A percentile compares a stretch with the other conserved stretches of the same genome.
phyloP scores from a whole-genome alignment of 2,888 invertebrate genomes.

The Phalangium opilio region DNA sequence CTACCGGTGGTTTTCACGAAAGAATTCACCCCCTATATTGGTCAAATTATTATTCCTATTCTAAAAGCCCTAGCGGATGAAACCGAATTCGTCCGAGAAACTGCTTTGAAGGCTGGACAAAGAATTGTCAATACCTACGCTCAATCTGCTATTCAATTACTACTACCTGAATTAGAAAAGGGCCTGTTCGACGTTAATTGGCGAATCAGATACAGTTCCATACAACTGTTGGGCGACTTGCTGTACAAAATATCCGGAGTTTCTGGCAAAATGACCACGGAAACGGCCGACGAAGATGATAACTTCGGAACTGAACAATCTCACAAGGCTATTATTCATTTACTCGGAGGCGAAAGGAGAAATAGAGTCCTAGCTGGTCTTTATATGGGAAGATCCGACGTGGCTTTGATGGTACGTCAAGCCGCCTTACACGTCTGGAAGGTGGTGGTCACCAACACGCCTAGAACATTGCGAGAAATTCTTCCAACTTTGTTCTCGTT shows the following conservation, averaged over 20 bases:
- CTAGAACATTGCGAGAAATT: conserved; percentile 87
- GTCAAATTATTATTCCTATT: conserved; percentile 92
- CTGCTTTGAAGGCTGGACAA: conserved; percentile 90
- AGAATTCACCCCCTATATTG: conserved; percentile 88
- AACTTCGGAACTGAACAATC: conserved; percentile 97
- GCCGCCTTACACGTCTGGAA: conserved; percentile 99
- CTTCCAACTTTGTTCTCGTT: conserved; percentile 83
- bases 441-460: conserved; percentile 95
- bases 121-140: conserved; percentile 92
- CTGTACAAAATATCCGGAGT: conserved; percentile 93
- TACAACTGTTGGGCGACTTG: conserved; percentile 86
- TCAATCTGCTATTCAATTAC: conserved; percentile 76
- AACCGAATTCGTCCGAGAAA: conserved; percentile 95
- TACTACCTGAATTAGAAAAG: conserved; percentile 81
- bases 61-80: conserved; percentile 89
- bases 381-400: conserved; percentile 95
- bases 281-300: conserved; percentile 94
- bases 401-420: conserved; percentile 89
- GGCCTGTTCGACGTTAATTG: conserved; percentile 97
- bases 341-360: conserved; percentile 72
- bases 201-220: conserved; percentile 83
- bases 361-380: conserved; percentile 85
- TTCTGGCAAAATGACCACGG: conserved; percentile 97
- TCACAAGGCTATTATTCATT: conserved; percentile 68
- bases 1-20: conserved; percentile 93